Evolutionary conservation across 1,140 invertebrate species (phyloP).

Genomic region (Thrips palmi): DNA sequence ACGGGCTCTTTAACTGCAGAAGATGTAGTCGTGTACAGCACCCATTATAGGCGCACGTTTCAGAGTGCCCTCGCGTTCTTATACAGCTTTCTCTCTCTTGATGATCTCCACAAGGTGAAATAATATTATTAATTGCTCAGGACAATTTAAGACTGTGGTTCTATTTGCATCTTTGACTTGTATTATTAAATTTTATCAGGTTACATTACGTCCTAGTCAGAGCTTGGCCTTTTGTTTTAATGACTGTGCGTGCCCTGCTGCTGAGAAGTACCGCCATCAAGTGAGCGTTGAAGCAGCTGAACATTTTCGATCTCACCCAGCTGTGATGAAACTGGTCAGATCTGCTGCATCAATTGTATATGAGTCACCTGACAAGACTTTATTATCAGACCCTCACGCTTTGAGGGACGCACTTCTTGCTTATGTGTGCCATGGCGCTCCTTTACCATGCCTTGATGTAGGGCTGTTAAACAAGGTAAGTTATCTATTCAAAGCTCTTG

Average conservation of each 20-base stretch:
- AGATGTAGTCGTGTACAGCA: conserved; percentile 57
- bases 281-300: conserved; percentile 25
- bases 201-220: conserved; percentile 24
- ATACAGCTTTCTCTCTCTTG: conserved; percentile 49
- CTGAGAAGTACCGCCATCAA: conserved; percentile 39
- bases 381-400: conserved; percentile 39
- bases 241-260: conserved; percentile 60
- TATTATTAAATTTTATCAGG: not conserved
- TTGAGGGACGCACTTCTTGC: conserved; percentile 63
- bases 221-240: conserved; percentile 71
- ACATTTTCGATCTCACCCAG: conserved; percentile 42
- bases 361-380: conserved; percentile 38
- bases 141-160: not conserved
- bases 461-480: no score
- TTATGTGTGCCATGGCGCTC: conserved; percentile 64
- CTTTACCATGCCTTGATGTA: conserved; percentile 52
- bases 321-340: conserved; percentile 41
- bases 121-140: no score
- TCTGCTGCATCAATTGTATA: conserved; percentile 37
- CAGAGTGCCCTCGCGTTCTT: conserved; percentile 70
- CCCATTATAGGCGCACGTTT: conserved; percentile 68
- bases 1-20: conserved; percentile 27
- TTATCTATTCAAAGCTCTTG: no score
- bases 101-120: conserved; percentile 21
- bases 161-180: not conserved